Evolutionary conservation across 2,797 vertebrate species (phyloP), one percentile per base, ranked within the genome.

Genomic region (Eurystomus glaucurus): DNA sequence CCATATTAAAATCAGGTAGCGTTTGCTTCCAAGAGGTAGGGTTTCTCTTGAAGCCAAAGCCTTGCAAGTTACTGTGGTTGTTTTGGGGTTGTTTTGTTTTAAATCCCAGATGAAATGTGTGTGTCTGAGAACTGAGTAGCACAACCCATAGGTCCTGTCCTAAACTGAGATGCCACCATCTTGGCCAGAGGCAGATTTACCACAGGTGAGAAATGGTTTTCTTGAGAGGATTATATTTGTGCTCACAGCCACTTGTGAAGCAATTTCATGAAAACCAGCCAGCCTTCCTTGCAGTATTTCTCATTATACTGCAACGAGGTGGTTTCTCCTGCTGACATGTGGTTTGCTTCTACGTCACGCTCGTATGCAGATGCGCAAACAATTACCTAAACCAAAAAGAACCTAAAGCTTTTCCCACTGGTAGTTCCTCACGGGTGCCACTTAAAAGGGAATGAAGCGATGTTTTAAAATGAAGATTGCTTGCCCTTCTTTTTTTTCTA

Each of bases 381-480:
- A 93, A 94, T 94, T 94, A 37, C 26, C 22, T 68, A 68, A 81
- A 31, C 46, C n/a, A 46, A 88, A 83, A 80, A 43, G 37, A 18
- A 2, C 4, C 8, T 14, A 35, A 87, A 80, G 18, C 19, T 90
- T 3, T 58, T 88, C 14, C 93, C n/a, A 33, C 50, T 77, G 61
- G 46, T 72, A 84, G 57, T 70, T 95, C 70, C 31, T 92, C 45
- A 55, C 33, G n/a, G 61, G 3, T 64, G 12, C 25, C 43, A 82
- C 58, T 91, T 96, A 37, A 93, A 94, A 96, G 75, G 61, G 51
- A 78, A 71, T 2, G 64, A 70, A 86, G 11, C 66, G 39, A 21
- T 65, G 45, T 31, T 85, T 82, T 60, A 46, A 85, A 76, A 82
- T 55, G 13, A 82, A 74, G 48, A 72, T 43, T 80, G 13, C 14